Conservation (phyloP, 1,140 invertebrate genomes). For the Drosophila kanapiae region DNA sequence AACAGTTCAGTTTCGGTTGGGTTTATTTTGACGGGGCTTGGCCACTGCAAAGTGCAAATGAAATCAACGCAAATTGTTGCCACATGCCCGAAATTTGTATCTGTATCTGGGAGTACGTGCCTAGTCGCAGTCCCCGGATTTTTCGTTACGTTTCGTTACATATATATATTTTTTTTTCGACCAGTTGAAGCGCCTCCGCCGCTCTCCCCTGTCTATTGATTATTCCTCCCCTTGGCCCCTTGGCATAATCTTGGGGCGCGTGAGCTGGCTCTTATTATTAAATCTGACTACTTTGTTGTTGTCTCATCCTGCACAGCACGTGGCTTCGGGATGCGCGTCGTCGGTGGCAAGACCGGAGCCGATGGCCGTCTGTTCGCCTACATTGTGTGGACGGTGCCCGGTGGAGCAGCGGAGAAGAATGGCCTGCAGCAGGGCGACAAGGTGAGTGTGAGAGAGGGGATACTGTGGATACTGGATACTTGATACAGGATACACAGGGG, state of each 20-base stretch:
- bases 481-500: too few species aligned
- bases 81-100: constrained; percentile 66
- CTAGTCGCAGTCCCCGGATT: constrained; percentile 46
- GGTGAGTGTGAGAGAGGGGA: constrained; percentile 86
- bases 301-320: constrained; percentile 87
- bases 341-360: constrained; percentile 93
- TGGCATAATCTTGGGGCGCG: constrained; percentile 53
- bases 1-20: constrained; percentile 9
- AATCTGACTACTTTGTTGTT: constrained; percentile 42
- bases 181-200: constrained; percentile 34
- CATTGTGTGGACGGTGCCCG: constrained; percentile 95
- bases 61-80: constrained; percentile 81
- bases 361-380: constrained; percentile 95
- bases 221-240: constrained; percentile 38
- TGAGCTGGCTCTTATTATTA: constrained; percentile 62
- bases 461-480: neutral
- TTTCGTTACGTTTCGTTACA: constrained; percentile 5
- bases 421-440: constrained; percentile 95
- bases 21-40: constrained; percentile 21
- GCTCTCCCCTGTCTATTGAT: constrained; percentile 51
- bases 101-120: constrained; percentile 58
- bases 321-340: constrained; percentile 96
- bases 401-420: constrained; percentile 94
- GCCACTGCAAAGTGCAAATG: constrained; percentile 77
- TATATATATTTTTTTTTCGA: neutral